Conservation (phyloP, 2,113 vertebrate species). For the Rhegmatorhina hoffmannsi region DNA sequence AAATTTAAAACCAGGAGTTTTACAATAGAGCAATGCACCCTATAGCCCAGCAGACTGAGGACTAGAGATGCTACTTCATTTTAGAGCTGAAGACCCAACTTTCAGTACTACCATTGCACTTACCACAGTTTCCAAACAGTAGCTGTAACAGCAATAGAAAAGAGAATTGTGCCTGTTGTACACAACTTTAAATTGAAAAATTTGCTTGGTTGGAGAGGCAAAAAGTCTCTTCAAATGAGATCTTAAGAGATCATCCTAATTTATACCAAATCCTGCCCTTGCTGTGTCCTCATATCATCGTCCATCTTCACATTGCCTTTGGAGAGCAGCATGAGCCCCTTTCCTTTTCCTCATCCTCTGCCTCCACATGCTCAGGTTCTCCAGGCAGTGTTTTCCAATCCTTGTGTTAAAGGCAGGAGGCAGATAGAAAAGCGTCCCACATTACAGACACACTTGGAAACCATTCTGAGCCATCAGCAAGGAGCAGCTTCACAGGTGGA, state of each 20-base stretch:
- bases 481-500: background rate
- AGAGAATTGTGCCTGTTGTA: background rate
- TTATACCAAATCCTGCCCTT: background rate
- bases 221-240: background rate
- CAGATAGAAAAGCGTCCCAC: background rate
- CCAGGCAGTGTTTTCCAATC: background rate
- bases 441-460: background rate
- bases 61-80: background rate
- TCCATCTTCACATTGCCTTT: background rate
- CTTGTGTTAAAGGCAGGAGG: background rate
- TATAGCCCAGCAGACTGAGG: background rate
- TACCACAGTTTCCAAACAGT: background rate
- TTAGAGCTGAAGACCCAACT: background rate
- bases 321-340: fast-evolving
- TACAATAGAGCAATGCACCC: background rate
- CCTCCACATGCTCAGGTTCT: background rate
- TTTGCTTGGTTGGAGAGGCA: background rate
- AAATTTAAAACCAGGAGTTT: constrained; percentile 1
- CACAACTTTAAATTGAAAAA: background rate
- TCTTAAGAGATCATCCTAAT: background rate
- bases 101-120: background rate
- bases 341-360: background rate
- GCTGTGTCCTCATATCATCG: background rate
- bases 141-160: background rate
- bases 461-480: background rate